These are phyloP conservation scores for Crepidodera aurea DNA, from an alignment of 2,888 invertebrate species.

Conservation along the genomic window DNA sequence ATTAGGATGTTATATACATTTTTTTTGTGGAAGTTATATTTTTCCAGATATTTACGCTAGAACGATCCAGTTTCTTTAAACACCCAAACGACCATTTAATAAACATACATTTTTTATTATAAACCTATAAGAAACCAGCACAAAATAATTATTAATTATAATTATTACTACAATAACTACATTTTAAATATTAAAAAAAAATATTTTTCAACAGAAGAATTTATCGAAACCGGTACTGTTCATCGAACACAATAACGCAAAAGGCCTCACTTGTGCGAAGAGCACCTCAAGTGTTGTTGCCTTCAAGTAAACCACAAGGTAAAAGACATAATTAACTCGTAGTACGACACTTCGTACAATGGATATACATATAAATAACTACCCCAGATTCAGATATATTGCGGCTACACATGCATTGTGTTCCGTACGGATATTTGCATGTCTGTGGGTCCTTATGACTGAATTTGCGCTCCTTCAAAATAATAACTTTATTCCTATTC, in stretches of 20 bases:
- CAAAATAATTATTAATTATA: no score
- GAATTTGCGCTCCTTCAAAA: background rate
- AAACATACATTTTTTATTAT: no score
- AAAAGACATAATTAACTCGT: conserved; percentile 45
- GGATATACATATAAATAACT: conserved; percentile 42
- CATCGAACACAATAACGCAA: background rate
- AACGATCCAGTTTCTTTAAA: no score
- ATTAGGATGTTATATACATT: no score
- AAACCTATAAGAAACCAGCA: no score
- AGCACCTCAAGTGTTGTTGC: conserved; percentile 36
- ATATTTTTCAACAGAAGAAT: background rate
- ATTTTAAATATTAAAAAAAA: no score
- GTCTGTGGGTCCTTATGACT: conserved; percentile 33
- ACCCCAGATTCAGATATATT: conserved; percentile 44
- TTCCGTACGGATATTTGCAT: conserved; percentile 35
- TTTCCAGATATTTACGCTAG: no score
- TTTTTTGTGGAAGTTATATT: no score
- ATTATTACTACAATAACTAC: no score
- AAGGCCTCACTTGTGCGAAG: conserved; percentile 14
- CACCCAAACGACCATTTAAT: no score
- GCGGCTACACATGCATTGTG: conserved; percentile 41
- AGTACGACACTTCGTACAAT: conserved; percentile 42
- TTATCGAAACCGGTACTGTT: background rate
- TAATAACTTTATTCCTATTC: conserved; percentile 17
- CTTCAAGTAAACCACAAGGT: conserved; percentile 40